Evolutionary conservation across 2,797 vertebrate genomes (phyloP).

Genomic region (Girardinus metallicus): DNA sequence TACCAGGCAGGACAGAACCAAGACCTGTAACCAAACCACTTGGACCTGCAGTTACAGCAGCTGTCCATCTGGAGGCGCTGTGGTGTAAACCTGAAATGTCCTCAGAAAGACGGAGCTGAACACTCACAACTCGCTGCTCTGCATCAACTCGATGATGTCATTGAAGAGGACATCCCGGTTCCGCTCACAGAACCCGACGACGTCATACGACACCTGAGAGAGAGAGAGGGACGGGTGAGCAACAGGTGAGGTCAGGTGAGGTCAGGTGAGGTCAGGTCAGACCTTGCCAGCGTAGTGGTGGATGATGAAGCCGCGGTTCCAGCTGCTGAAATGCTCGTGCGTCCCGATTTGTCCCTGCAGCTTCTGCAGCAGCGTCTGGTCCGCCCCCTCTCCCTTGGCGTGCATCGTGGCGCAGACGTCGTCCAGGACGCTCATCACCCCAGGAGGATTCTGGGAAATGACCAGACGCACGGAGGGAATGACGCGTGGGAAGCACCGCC

Average conservation of each 20-base stretch:
- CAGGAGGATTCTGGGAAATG: slow-evolving; percentile 79
- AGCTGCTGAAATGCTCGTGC: slow-evolving; percentile 87
- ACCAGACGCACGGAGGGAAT: neutral
- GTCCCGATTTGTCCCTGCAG: slow-evolving; percentile 81
- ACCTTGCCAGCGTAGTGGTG: slow-evolving; percentile 89
- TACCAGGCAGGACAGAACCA: no score
- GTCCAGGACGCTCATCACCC: slow-evolving; percentile 86
- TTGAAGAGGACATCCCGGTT: slow-evolving; percentile 87
- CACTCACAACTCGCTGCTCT: slow-evolving; percentile 87
- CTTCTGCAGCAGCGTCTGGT: slow-evolving; percentile 86
- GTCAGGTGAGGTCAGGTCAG: neutral
- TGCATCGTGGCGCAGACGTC: slow-evolving; percentile 89
- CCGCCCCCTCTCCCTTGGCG: slow-evolving; percentile 86
- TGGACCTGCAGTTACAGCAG: neutral
- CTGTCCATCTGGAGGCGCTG: no score
- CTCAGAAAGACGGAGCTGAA: neutral
- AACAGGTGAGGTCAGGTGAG: neutral
- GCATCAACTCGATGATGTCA: slow-evolving; percentile 89
- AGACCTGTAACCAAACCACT: neutral
- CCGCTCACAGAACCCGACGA: slow-evolving; percentile 82
- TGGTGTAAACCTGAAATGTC: neutral
- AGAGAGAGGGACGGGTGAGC: neutral
- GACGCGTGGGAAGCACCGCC: neutral
- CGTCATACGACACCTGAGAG: slow-evolving; percentile 81
- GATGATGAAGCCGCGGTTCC: slow-evolving; percentile 85